phyloP scores from a whole-genome alignment of 2,888 invertebrate species.

The Tryphoninae sp. region DNA sequence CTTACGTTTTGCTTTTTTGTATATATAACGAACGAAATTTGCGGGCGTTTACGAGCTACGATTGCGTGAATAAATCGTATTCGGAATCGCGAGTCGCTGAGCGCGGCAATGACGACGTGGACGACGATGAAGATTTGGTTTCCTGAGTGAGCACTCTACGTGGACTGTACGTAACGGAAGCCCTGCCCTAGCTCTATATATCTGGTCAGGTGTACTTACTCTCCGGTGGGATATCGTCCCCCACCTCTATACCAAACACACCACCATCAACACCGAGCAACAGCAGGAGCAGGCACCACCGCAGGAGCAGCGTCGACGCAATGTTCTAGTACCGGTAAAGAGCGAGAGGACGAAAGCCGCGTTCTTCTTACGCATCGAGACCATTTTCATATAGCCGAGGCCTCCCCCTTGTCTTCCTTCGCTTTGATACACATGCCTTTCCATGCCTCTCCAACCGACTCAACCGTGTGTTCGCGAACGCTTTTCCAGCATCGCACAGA shows the following conservation, averaged over 20 bases:
- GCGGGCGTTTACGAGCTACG: conserved; percentile 1
- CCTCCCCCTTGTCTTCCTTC: conserved; percentile 30
- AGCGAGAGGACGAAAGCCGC: conserved; percentile 48
- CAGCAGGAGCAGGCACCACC: conserved; percentile 41
- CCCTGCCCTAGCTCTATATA: conserved; percentile 82
- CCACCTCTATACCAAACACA: conserved; percentile 64
- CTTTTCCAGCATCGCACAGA: conserved; percentile 36
- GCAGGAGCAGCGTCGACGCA: conserved; percentile 55
- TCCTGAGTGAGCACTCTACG: conserved; percentile 78
- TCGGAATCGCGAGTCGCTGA: conserved; percentile 12
- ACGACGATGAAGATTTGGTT: conserved; percentile 57
- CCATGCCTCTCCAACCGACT: background rate
- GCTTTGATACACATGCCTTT: conserved; percentile 24
- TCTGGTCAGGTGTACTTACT: conserved; percentile 80
- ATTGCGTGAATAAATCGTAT: conserved; percentile 10
- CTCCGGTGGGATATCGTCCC: conserved; percentile 78
- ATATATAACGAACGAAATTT: conserved; percentile 18
- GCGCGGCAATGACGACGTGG: conserved; percentile 39
- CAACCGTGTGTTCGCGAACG: conserved; percentile 5
- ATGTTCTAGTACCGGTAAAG: conserved; percentile 47
- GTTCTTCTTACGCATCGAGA: conserved; percentile 61
- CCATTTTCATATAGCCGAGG: conserved; percentile 58
- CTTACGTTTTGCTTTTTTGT: conserved; percentile 41
- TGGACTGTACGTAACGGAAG: conserved; percentile 81
- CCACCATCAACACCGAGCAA: conserved; percentile 44